Evolutionary conservation across 1,140 invertebrate genomes (phyloP).

Genomic region (Leptopilina clavipes): DNA sequence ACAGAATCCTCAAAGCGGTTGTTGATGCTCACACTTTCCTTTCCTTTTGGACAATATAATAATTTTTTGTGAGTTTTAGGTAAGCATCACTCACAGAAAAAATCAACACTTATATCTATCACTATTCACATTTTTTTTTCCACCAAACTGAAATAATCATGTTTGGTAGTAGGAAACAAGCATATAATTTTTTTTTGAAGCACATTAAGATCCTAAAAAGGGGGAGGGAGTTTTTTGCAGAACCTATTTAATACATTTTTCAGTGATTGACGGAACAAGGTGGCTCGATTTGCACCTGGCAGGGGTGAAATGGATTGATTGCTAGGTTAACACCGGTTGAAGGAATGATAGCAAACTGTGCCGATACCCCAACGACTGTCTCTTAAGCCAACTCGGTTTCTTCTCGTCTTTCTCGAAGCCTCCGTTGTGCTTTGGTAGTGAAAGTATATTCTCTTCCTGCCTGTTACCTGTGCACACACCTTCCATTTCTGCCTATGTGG

Average conservation of each 20-base stretch:
- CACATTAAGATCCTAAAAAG: no score
- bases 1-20: neutral
- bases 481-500: constrained; percentile 61
- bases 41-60: neutral
- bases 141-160: no score
- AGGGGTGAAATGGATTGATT: constrained; percentile 45
- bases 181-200: no score
- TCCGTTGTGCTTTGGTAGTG: constrained; percentile 68
- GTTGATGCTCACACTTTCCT: constrained; percentile 20
- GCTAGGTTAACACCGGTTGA: constrained; percentile 52
- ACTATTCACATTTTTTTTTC: neutral
- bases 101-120: neutral
- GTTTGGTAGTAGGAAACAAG: no score
- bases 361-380: constrained; percentile 57
- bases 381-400: constrained; percentile 45
- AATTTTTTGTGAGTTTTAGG: neutral
- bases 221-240: neutral
- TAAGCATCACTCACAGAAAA: neutral
- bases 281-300: constrained; percentile 48
- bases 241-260: neutral
- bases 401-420: constrained; percentile 64
- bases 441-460: constrained; percentile 73
- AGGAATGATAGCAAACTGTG: constrained; percentile 60
- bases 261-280: constrained; percentile 27
- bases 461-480: constrained; percentile 54